Base-by-base conservation (phyloP, 2,797 vertebrate genomes). In the Poecilia gillii region DNA sequence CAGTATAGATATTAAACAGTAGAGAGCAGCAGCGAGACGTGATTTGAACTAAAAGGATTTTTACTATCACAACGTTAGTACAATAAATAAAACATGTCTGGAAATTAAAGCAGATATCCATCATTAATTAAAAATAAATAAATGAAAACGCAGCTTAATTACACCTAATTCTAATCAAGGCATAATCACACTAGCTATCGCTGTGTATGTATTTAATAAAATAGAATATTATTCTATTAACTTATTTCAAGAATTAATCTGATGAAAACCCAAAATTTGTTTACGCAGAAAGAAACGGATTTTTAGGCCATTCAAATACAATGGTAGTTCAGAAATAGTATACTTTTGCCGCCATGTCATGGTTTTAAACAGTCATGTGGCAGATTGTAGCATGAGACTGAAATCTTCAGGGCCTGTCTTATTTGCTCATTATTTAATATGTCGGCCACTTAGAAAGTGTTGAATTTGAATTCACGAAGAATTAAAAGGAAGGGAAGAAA, bases 11-110 rank as follows among this genome's bases (percentile, higher is more conserved):
- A 80, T 57, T 49, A 3, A 72, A 45, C 94, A 93, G 88, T 76
- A 93, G 94, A 80, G 87, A 90, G 92, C 82, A 86, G 75, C 25
- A 88, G n/a, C 89, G 49, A 1, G 57, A 75, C 79, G 82, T 14
- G 0, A 28, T 57, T 41, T 43, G 33, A 3, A 78, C 70, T 72
- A 33, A 20, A 2, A 6, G 12, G 39, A 43, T 20, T 49, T 33
- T 18, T 8, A 2, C 13, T 28, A 11, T 47, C 68, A 23, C 6
- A 39, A n/a, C 12, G 25, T 8, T 47, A 49, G 33, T 20, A 1
- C 8, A 76, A 31, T 12, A 11, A 13, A 14, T n/a, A 73, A 73
- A 51, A 49, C 6, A 51, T 47, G 5, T 25, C 16, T 49, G 41
- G 23, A 9, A 33, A 20, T 47, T 5, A 41, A 25, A 68, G 36